phyloP scores from a whole-genome alignment of 2,797 vertebrate species.

The Nasua narica region DNA sequence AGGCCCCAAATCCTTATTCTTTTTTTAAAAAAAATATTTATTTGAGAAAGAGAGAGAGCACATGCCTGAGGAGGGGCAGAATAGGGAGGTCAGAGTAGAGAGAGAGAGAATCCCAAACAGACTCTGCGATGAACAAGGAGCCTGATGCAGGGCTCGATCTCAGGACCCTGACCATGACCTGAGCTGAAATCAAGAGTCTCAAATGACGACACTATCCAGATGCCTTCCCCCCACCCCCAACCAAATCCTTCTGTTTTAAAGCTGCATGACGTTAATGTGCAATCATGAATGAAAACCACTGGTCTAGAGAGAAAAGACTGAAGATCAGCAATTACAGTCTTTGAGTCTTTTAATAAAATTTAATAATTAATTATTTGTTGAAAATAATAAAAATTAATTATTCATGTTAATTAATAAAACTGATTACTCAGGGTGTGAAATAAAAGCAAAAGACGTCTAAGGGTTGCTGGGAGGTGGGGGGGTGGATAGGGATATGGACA shows the following conservation, averaged over 20 bases:
- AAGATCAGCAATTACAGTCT: neutral
- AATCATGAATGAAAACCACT: neutral
- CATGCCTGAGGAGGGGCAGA: too few species aligned
- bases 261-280: neutral
- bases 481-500: too few species aligned
- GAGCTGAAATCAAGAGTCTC: neutral
- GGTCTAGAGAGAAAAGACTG: neutral
- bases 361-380: neutral
- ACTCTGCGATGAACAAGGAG: neutral
- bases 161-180: neutral
- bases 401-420: neutral
- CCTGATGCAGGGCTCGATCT: neutral
- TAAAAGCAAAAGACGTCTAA: neutral
- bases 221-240: neutral
- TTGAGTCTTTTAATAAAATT: neutral
- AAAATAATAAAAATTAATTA: neutral
- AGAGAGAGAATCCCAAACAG: neutral
- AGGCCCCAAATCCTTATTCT: neutral
- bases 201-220: neutral
- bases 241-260: neutral
- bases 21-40: too few species aligned
- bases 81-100: neutral
- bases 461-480: too few species aligned
- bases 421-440: neutral
- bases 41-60: neutral